A percentile compares a stretch with the other conserved stretches of the same genome.
phyloP scores from a whole-genome alignment of 1,140 invertebrate species.

The Sweltsa coloradensis region DNA sequence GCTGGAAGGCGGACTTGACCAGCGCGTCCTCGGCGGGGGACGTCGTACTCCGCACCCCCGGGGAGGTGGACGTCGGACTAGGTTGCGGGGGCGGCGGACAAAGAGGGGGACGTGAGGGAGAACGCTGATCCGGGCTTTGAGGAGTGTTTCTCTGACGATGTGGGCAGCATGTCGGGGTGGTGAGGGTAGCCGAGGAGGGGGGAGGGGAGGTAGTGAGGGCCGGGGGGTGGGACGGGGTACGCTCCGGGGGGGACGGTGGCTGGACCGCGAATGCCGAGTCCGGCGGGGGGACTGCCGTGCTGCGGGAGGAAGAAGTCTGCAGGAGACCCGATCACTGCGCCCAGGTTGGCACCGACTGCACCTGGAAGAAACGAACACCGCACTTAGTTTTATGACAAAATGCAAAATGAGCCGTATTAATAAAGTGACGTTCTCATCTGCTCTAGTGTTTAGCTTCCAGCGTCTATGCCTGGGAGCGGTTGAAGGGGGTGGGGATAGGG shows the following conservation, averaged over 20 bases:
- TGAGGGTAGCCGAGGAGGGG: not conserved
- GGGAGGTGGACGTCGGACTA: not conserved
- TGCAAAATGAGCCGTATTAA: no score
- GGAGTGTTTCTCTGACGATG: not conserved
- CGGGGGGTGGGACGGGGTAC: not conserved
- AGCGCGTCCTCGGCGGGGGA: not conserved
- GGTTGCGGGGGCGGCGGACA: not conserved
- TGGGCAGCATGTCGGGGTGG: not conserved
- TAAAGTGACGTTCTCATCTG: no score
- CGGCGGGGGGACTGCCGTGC: not conserved
- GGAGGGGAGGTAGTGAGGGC: not conserved
- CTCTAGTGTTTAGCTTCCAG: no score
- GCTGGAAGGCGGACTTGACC: slow-evolving; percentile 10
- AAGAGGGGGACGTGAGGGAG: not conserved
- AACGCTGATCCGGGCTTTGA: not conserved
- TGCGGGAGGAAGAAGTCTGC: no score
- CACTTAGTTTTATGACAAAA: no score
- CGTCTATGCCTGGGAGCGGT: no score
- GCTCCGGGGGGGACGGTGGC: not conserved
- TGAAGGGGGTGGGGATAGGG: no score
- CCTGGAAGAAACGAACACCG: no score
- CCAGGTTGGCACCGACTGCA: no score
- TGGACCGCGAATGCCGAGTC: no score
- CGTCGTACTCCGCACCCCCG: not conserved
- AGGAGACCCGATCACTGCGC: no score